phyloP scores from a whole-genome alignment of 1,140 invertebrate species.

The Drosophila orena region DNA sequence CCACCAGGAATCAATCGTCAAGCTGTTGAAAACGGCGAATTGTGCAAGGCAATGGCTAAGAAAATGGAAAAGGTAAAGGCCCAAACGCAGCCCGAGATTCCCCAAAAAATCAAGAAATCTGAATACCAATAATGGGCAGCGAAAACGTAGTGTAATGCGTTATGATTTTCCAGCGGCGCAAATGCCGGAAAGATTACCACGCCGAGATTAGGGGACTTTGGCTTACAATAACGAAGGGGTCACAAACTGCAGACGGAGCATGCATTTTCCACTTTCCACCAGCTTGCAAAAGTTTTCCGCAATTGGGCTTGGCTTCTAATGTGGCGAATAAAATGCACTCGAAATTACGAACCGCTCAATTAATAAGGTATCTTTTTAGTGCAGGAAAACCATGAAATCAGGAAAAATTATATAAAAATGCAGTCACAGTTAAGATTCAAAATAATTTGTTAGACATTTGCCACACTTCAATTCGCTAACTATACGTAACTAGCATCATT shows the following conservation, averaged over 20 bases:
- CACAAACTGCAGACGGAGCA: constrained; percentile 8
- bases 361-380: neutral
- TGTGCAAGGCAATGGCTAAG: constrained; percentile 47
- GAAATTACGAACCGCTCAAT: neutral
- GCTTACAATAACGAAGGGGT: constrained; percentile 33
- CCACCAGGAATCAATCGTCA: constrained; percentile 73
- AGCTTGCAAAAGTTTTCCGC: constrained; percentile 22
- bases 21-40: constrained; percentile 78
- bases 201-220: constrained; percentile 45
- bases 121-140: constrained; percentile 32
- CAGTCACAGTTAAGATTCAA: neutral
- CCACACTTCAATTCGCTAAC: neutral
- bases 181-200: constrained; percentile 76
- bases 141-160: constrained; percentile 62
- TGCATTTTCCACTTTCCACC: constrained; percentile 30
- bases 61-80: constrained; percentile 34
- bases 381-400: neutral
- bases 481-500: neutral
- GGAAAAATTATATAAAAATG: neutral
- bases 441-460: neutral
- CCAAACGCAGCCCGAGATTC: constrained; percentile 37
- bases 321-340: constrained; percentile 10
- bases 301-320: constrained; percentile 19
- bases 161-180: constrained; percentile 68
- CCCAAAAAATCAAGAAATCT: constrained; percentile 29